Percentiles rank a stretch among this genome's conserved stretches.
Conservation (phyloP, 2,797 vertebrate genomes). For the Enteromius thamalakanensis region DNA sequence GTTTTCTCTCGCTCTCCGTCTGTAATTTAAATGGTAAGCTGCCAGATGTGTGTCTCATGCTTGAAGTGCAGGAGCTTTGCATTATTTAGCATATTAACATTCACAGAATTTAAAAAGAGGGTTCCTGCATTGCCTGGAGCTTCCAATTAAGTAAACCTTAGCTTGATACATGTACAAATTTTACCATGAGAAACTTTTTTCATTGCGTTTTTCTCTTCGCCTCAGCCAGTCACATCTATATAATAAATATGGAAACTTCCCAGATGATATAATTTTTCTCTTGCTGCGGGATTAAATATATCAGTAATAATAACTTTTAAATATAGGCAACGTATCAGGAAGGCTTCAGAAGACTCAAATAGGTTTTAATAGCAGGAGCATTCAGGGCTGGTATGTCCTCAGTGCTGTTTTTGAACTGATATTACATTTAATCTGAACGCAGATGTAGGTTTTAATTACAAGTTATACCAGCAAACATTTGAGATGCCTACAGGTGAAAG, state of each 20-base stretch:
- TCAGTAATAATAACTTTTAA: conserved; percentile 97
- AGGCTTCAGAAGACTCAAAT: conserved; percentile 82
- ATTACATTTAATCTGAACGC: conserved; percentile 72
- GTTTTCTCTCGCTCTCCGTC: conserved; percentile 74
- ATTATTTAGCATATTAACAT: conserved; percentile 99
- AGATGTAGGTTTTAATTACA: conserved; percentile 75
- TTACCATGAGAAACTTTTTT: conserved; percentile 91
- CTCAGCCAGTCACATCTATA: conserved; percentile 90
- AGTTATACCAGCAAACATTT: conserved; percentile 70
- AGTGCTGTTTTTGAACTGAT: conserved; percentile 65
- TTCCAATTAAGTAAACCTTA: conserved; percentile 99
- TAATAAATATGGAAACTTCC: conserved; percentile 95
- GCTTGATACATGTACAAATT: conserved; percentile 99
- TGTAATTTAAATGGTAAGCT: conserved; percentile 99
- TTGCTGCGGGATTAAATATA: conserved; percentile 95
- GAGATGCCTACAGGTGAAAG: conserved; percentile 67
- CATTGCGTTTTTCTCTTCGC: conserved; percentile 58
- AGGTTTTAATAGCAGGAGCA: conserved; percentile 71
- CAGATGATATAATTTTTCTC: conserved; percentile 90
- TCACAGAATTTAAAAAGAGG: conserved; percentile 99
- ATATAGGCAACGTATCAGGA: conserved; percentile 89
- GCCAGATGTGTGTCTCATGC: conserved; percentile 99
- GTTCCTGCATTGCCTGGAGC: conserved; percentile 97
- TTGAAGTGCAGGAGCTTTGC: conserved; percentile 99
- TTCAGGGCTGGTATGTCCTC: conserved; percentile 59